A percentile compares a stretch with the other conserved stretches of the same genome.
phyloP scores from a whole-genome alignment of 2,888 invertebrate species.

The Orthosia gracilis region DNA sequence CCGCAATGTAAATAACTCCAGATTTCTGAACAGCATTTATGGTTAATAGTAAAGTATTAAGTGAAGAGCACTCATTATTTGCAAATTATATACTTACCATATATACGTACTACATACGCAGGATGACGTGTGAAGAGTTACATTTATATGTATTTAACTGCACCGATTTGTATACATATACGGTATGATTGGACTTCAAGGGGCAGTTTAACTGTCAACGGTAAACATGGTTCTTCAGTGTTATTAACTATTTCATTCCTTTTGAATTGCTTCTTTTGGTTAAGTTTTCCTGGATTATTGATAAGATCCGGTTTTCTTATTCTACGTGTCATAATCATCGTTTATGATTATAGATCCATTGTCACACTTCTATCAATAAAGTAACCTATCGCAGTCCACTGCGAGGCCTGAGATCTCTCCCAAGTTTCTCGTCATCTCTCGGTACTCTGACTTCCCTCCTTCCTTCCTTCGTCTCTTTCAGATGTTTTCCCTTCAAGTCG shows the following conservation, averaged over 20 bases:
- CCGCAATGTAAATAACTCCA: slow-evolving; percentile 35
- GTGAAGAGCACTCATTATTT: slow-evolving; percentile 54
- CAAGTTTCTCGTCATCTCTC: too few relatives aligned
- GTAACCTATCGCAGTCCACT: not conserved
- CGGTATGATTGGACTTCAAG: slow-evolving; percentile 54
- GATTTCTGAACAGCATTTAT: slow-evolving; percentile 42
- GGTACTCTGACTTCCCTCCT: too few relatives aligned
- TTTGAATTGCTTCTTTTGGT: slow-evolving; percentile 1
- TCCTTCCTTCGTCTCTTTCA: too few relatives aligned
- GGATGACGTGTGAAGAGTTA: slow-evolving; percentile 59
- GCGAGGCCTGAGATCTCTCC: too few relatives aligned
- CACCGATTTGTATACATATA: slow-evolving; percentile 46
- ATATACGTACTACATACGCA: slow-evolving; percentile 15
- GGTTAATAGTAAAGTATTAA: slow-evolving; percentile 54
- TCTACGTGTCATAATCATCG: not conserved
- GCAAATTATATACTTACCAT: slow-evolving; percentile 42
- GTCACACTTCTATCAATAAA: too few relatives aligned
- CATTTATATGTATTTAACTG: slow-evolving; percentile 48
- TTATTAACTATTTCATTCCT: slow-evolving; percentile 9
- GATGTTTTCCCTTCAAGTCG: too few relatives aligned
- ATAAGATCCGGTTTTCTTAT: not conserved
- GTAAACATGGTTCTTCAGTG: not conserved
- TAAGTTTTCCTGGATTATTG: not conserved
- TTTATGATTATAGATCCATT: too few relatives aligned
- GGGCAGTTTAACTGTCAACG: slow-evolving; percentile 26